phyloP scores from a whole-genome alignment of 1,140 invertebrate genomes.

The Ceratina australensis region DNA sequence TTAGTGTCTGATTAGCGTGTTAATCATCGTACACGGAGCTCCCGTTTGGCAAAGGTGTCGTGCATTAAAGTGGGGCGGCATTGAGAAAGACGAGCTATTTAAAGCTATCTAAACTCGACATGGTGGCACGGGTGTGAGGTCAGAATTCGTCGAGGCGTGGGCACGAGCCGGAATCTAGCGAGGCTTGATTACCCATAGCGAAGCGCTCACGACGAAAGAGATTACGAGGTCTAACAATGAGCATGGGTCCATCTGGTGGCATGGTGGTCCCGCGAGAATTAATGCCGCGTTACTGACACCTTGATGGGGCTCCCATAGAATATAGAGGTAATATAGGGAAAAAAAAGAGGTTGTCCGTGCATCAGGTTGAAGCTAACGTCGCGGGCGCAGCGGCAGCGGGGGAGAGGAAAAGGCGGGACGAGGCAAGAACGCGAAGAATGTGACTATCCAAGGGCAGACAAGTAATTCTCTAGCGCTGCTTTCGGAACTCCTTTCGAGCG shows the following conservation, averaged over 20 bases:
- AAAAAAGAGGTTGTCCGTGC: neutral
- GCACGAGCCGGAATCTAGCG: conserved; percentile 49
- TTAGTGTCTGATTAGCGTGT: too few relatives aligned
- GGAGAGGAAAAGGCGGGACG: conserved; percentile 1
- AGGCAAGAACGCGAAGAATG: conserved; percentile 44
- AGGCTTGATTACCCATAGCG: conserved; percentile 49
- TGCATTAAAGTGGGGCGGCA: conserved; percentile 18
- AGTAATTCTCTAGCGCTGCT: conserved; percentile 53
- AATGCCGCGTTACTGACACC: conserved; percentile 68
- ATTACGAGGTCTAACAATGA: conserved; percentile 54
- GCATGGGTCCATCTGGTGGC: conserved; percentile 24
- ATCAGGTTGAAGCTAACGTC: neutral
- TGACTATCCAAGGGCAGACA: conserved; percentile 47
- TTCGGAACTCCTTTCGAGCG: conserved; percentile 1
- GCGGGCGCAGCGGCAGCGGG: neutral
- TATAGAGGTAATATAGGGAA: conserved; percentile 14
- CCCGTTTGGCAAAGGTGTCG: too few relatives aligned
- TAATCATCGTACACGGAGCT: too few relatives aligned
- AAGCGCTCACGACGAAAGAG: conserved; percentile 46
- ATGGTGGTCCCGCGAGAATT: conserved; percentile 70
- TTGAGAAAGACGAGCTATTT: conserved; percentile 14
- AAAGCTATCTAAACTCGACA: conserved; percentile 14
- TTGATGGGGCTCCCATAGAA: conserved; percentile 57
- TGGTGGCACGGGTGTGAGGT: conserved; percentile 19
- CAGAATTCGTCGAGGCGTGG: conserved; percentile 47